These are phyloP conservation scores for Silurus glanis DNA, from an alignment of 2,113 vertebrate species.

Conservation along the genomic window DNA sequence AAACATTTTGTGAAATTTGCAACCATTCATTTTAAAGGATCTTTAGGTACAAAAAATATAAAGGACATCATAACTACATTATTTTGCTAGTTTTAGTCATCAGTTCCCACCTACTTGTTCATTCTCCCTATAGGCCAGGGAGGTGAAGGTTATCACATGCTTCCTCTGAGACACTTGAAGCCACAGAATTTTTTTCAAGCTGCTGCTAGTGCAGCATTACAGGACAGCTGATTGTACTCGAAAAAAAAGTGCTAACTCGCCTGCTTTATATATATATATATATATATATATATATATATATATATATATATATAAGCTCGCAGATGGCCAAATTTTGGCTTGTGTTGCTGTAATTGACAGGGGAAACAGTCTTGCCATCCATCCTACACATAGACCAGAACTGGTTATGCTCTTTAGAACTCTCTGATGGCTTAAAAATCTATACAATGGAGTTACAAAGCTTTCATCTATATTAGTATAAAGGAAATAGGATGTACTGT, in stretches of 20 bases:
- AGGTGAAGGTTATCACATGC: neutral
- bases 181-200: constrained; percentile 16
- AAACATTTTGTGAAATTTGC: neutral
- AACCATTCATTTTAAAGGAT: neutral
- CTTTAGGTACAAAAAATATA: neutral
- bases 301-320: constrained; percentile 22
- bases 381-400: constrained; percentile 23
- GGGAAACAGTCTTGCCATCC: constrained; percentile 25
- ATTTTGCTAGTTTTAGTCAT: neutral
- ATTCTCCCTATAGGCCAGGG: neutral
- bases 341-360: constrained; percentile 22
- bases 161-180: neutral
- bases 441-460: neutral
- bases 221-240: constrained; percentile 19
- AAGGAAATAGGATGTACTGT: neutral
- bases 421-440: neutral
- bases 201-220: constrained; percentile 19
- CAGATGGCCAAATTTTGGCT: constrained; percentile 20
- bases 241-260: neutral
- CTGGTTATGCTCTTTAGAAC: constrained; percentile 18
- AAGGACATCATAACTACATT: neutral
- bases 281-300: too few relatives aligned
- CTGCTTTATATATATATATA: constrained; percentile 21
- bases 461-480: neutral
- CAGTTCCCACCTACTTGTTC: neutral